Evolutionary conservation across 2,113 vertebrate species (phyloP).

Genomic region (Oncorhynchus masou): DNA sequence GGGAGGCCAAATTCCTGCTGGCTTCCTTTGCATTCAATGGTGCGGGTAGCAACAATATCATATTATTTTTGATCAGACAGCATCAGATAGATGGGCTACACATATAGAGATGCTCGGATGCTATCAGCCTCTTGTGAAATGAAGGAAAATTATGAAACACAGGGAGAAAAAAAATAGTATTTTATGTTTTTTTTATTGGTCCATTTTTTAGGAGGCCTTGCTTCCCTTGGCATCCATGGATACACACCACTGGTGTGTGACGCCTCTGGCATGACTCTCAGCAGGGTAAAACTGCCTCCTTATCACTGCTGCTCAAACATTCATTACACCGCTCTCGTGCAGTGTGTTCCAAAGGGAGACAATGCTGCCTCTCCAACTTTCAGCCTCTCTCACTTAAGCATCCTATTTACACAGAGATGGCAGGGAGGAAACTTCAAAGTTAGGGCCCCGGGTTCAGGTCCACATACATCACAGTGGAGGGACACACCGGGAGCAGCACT

Average conservation of each 20-base stretch:
- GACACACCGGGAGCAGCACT: constrained; percentile 39
- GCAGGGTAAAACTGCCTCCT: constrained; percentile 62
- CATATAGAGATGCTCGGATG: too few relatives aligned
- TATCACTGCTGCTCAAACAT: constrained; percentile 67
- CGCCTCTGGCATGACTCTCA: constrained; percentile 71
- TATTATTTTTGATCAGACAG: too few relatives aligned
- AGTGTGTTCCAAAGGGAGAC: constrained; percentile 57
- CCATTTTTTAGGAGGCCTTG: too few relatives aligned
- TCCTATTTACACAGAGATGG: constrained; percentile 65
- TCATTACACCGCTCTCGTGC: constrained; percentile 64
- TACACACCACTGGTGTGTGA: constrained; percentile 30
- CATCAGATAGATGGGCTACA: too few relatives aligned
- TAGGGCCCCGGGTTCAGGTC: constrained; percentile 33
- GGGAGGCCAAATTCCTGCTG: too few relatives aligned
- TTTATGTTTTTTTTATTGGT: too few relatives aligned
- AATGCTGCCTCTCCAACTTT: constrained; percentile 54
- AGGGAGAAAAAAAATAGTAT: too few relatives aligned
- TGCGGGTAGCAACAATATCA: too few relatives aligned
- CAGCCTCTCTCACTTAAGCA: constrained; percentile 48
- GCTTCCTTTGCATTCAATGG: too few relatives aligned
- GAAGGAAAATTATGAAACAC: too few relatives aligned
- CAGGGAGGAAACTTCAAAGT: constrained; percentile 68
- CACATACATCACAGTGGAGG: background rate
- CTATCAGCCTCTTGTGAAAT: too few relatives aligned
- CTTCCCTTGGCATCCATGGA: too few relatives aligned